Percentiles rank a stretch among this genome's conserved stretches.
phyloP scores from a whole-genome alignment of 2,888 invertebrate genomes.

The Agrotis ipsilon region DNA sequence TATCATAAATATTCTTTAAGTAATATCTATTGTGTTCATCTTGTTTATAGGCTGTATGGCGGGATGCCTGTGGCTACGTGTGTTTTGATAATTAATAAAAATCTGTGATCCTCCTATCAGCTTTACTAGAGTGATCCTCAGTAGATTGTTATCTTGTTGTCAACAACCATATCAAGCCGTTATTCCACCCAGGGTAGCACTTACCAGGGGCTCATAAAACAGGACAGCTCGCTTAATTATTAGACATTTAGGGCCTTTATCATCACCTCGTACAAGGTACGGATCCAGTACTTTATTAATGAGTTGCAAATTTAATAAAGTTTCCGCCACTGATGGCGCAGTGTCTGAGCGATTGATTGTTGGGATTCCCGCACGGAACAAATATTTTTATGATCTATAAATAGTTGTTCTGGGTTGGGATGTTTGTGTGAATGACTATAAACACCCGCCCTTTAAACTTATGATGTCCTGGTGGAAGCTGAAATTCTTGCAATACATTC shows the following conservation, averaged over 20 bases:
- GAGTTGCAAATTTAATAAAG: slow-evolving; percentile 38
- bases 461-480: slow-evolving; percentile 26
- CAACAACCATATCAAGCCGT: slow-evolving; percentile 49
- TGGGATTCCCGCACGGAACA: too few species aligned
- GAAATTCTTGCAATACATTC: slow-evolving; percentile 34
- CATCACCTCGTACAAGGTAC: slow-evolving; percentile 52
- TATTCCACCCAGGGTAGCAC: slow-evolving; percentile 49
- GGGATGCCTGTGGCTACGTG: not conserved
- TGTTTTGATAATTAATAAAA: slow-evolving; percentile 21
- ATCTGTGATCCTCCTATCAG: slow-evolving; percentile 17
- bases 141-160: slow-evolving; percentile 37
- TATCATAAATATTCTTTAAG: not conserved
- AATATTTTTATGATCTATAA: too few species aligned
- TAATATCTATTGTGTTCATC: not conserved
- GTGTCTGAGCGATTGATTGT: too few species aligned
- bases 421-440: too few species aligned
- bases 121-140: slow-evolving; percentile 34
- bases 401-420: too few species aligned
- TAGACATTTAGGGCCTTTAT: slow-evolving; percentile 70
- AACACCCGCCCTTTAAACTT: slow-evolving; percentile 23
- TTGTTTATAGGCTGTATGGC: slow-evolving; percentile 12
- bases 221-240: slow-evolving; percentile 66
- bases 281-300: slow-evolving; percentile 60
- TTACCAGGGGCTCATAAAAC: slow-evolving; percentile 65
- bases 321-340: too few species aligned